Evolutionary conservation across 2,113 vertebrate species (phyloP).

Genomic region (Manacus vitellinus): DNA sequence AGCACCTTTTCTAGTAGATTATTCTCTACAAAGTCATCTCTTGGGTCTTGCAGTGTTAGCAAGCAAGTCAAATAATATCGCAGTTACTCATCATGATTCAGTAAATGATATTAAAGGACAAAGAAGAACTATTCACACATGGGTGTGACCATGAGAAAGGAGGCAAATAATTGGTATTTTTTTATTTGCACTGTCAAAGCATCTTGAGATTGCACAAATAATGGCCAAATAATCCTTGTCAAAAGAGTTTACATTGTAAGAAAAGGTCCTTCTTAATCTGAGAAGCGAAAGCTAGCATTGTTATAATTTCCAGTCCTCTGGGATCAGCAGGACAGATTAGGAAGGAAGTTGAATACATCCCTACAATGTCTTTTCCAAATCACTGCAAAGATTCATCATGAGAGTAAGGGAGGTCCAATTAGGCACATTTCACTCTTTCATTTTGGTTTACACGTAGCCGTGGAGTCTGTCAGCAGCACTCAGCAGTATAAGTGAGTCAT

Average conservation of each 20-base stretch:
- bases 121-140: not conserved
- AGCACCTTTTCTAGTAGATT: not conserved
- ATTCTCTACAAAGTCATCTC: not conserved
- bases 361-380: not conserved
- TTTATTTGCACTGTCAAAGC: not conserved
- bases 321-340: not conserved
- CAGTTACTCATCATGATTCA: not conserved
- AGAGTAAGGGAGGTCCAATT: not conserved
- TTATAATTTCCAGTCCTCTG: not conserved
- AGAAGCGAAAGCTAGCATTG: not conserved
- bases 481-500: not conserved
- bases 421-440: rapidly evolving
- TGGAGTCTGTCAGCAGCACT: not conserved
- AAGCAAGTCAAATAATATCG: not conserved
- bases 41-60: not conserved
- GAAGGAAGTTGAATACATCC: not conserved
- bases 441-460: not conserved
- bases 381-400: not conserved
- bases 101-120: not conserved
- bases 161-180: not conserved
- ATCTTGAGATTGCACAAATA: not conserved
- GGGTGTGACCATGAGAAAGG: not conserved
- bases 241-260: not conserved
- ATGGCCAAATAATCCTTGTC: not conserved
- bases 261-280: not conserved